A percentile compares a stretch with the other conserved stretches of the same genome.
These are phyloP conservation scores for Streptopelia turtur DNA, from an alignment of 2,797 vertebrate genomes.

Conservation along the genomic window DNA sequence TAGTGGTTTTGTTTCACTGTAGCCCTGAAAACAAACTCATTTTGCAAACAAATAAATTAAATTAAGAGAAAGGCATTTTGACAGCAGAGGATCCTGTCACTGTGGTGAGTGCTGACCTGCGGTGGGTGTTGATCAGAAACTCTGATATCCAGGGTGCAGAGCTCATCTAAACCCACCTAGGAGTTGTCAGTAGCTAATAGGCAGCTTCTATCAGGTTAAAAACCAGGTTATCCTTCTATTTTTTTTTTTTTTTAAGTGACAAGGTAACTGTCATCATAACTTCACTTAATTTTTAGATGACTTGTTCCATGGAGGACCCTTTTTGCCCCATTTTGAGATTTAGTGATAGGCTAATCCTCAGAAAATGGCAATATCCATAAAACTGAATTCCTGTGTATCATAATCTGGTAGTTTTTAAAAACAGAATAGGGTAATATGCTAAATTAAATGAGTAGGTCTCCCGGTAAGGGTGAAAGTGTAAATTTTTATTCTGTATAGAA, in stretches of 20 bases:
- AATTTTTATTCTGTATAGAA: neutral
- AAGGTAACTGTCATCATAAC: neutral
- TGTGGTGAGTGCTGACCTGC: neutral
- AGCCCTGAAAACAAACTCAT: neutral
- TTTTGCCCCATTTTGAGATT: neutral
- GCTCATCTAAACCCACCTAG: neutral
- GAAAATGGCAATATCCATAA: neutral
- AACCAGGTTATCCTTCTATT: neutral
- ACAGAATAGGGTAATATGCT: neutral
- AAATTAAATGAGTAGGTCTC: neutral
- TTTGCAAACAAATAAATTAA: neutral
- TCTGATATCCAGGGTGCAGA: neutral
- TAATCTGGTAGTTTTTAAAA: neutral
- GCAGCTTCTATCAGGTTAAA: neutral
- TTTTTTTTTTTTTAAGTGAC: neutral
- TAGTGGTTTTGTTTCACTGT: neutral
- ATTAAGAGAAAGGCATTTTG: neutral
- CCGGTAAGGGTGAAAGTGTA: neutral
- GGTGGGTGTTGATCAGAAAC: accelerated
- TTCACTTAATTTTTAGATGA: neutral
- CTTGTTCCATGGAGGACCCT: neutral
- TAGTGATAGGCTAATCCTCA: neutral
- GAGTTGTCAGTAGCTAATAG: neutral
- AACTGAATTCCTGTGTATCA: neutral
- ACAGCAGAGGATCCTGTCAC: neutral